Evolutionary conservation across 2,797 vertebrate species (phyloP).

Genomic region (Semotilus atromaculatus): DNA sequence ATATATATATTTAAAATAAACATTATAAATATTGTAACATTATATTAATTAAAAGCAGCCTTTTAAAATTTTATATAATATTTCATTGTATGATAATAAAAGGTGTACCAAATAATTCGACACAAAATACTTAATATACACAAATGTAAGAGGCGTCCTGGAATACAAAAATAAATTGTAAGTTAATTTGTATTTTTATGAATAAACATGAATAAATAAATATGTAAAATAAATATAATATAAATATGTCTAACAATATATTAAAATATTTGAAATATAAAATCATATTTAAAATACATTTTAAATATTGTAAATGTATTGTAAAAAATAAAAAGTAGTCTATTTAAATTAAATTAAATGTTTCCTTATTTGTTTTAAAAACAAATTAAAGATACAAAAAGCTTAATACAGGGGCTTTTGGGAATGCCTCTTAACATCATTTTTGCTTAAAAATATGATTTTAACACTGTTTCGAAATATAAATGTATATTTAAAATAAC

Average conservation of each 20-base stretch:
- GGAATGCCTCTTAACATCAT: neutral
- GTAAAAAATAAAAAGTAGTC: neutral
- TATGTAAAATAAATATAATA: too few species aligned
- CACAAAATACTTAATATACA: neutral
- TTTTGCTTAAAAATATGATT: neutral
- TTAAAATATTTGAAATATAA: neutral
- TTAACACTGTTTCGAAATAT: neutral
- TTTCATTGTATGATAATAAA: neutral
- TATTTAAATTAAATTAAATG: neutral
- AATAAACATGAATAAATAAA: too few species aligned
- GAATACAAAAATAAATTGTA: neutral
- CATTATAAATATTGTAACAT: neutral
- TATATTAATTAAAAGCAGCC: neutral
- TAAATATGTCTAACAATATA: neutral
- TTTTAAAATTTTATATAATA: too few species aligned
- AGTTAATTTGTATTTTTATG: neutral
- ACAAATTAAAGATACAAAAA: neutral
- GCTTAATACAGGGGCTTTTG: neutral
- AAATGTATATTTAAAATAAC: neutral
- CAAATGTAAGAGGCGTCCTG: neutral
- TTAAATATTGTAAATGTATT: neutral
- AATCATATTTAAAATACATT: neutral
- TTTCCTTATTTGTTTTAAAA: neutral
- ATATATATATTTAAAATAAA: neutral
- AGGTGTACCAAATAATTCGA: neutral